A percentile compares a stretch with the other conserved stretches of the same genome.
Conservation (phyloP, 1,140 invertebrate genomes). For the Drosophila orosa region DNA sequence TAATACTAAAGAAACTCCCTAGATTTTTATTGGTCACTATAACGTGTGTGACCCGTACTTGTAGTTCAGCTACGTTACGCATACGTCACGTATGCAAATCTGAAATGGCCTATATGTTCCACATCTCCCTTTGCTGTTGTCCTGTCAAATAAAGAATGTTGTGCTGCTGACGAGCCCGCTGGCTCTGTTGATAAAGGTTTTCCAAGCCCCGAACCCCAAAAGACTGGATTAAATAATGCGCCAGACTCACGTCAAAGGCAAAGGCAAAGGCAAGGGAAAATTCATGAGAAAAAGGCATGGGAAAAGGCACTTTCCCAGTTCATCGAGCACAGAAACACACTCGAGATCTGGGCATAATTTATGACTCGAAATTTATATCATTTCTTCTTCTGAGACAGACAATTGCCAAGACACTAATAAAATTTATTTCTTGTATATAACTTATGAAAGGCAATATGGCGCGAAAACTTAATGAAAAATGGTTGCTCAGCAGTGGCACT, state of each 20-base stretch:
- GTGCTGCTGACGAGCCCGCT: conserved; percentile 45
- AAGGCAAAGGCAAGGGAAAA: conserved; percentile 6
- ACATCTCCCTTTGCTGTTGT: conserved; percentile 22
- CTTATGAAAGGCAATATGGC: conserved; percentile 62
- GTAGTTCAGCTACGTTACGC: conserved; percentile 20
- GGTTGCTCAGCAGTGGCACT: conserved; percentile 45
- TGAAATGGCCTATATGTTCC: conserved; percentile 11
- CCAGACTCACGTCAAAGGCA: conserved; percentile 35
- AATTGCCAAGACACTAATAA: conserved; percentile 66
- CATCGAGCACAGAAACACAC: conserved; percentile 44
- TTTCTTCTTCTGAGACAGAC: conserved; percentile 44
- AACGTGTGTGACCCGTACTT: not conserved
- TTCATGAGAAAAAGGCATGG: not conserved
- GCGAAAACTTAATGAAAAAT: conserved; percentile 78
- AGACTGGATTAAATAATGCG: conserved; percentile 55
- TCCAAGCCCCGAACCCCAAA: not conserved
- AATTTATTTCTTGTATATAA: conserved; percentile 53
- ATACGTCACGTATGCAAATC: conserved; percentile 62
- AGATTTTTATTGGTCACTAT: not conserved
- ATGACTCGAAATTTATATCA: conserved; percentile 65
- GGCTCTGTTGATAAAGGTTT: conserved; percentile 59
- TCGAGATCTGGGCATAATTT: conserved; percentile 44
- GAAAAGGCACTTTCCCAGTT: conserved; percentile 49
- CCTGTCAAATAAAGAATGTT: conserved; percentile 48
- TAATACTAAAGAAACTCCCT: not conserved